phyloP scores from a whole-genome alignment of 2,888 invertebrate genomes.

The Ceraclea dissimilis region DNA sequence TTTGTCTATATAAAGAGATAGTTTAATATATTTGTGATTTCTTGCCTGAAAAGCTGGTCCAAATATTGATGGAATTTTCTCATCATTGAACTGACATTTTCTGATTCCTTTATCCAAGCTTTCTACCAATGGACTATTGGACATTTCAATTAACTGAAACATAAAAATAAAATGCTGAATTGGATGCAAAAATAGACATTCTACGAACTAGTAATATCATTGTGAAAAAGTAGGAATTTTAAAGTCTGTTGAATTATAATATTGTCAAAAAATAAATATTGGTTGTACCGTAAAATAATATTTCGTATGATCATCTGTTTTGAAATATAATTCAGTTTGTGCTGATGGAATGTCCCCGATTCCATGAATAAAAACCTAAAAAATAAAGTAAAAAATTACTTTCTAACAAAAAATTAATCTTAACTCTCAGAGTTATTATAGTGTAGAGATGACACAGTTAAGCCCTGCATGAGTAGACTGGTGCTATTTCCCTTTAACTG shows the following conservation, averaged over 20 bases:
- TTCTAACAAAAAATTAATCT: too few species aligned
- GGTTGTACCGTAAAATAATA: conserved; percentile 13
- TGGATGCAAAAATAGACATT: too few species aligned
- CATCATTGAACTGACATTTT: conserved; percentile 51
- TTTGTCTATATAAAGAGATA: too few species aligned
- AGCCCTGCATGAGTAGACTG: too few species aligned
- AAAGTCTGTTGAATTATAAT: neutral
- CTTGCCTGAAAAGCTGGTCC: conserved; percentile 28
- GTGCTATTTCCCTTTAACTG: too few species aligned
- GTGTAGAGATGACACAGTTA: too few species aligned
- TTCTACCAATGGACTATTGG: conserved; percentile 36
- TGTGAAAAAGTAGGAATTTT: neutral
- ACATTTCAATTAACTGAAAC: conserved; percentile 36
- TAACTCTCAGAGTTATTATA: too few species aligned
- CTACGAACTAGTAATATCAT: too few species aligned
- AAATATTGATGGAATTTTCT: conserved; percentile 34
- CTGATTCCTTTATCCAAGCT: conserved; percentile 42
- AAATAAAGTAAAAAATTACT: neutral
- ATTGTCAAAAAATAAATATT: conserved; percentile 6
- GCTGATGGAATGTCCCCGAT: conserved; percentile 40
- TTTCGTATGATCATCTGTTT: conserved; percentile 6
- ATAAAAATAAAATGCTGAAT: neutral
- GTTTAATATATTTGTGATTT: too few species aligned
- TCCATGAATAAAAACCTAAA: conserved; percentile 35
- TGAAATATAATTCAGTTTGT: conserved; percentile 31